These are phyloP conservation scores for Musca vetustissima DNA, from an alignment of 1,140 invertebrate species.

Conservation along the genomic window DNA sequence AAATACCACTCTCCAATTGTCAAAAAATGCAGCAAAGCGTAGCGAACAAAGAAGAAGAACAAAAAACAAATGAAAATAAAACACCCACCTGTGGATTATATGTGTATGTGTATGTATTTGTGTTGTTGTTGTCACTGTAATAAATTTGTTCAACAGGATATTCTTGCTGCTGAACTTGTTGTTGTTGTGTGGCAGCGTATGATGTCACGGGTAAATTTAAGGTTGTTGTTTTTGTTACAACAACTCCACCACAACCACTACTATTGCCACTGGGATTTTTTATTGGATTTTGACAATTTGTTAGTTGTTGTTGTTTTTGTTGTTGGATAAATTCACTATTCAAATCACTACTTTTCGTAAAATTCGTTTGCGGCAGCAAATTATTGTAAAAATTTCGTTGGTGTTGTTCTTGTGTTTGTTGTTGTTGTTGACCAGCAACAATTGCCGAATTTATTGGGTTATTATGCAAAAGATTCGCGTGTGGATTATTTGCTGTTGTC, in stretches of 20 bases:
- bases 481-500: background rate
- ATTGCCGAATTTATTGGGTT: background rate
- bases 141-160: slow-evolving; percentile 42
- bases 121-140: slow-evolving; percentile 26
- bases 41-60: slow-evolving; percentile 31
- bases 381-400: slow-evolving; percentile 20
- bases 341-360: background rate
- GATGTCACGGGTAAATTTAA: slow-evolving; percentile 19
- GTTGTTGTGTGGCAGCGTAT: slow-evolving; percentile 17
- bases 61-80: too few species aligned
- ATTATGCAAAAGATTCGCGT: too few species aligned
- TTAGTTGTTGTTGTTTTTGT: too few species aligned
- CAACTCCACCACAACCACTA: too few species aligned
- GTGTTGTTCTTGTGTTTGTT: slow-evolving; percentile 42
- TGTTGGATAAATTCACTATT: slow-evolving; percentile 24
- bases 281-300: background rate
- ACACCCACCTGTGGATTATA: slow-evolving; percentile 24
- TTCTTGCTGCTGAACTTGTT: slow-evolving; percentile 33
- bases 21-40: slow-evolving; percentile 36
- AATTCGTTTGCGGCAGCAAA: too few species aligned
- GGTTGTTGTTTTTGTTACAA: slow-evolving; percentile 17
- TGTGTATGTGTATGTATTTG: slow-evolving; percentile 31
- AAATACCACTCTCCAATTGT: too few species aligned
- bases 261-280: slow-evolving; percentile 12
- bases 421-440: slow-evolving; percentile 16